These are phyloP conservation scores for Drosophila putrida DNA, from an alignment of 2,888 invertebrate genomes.

Conservation along the genomic window DNA sequence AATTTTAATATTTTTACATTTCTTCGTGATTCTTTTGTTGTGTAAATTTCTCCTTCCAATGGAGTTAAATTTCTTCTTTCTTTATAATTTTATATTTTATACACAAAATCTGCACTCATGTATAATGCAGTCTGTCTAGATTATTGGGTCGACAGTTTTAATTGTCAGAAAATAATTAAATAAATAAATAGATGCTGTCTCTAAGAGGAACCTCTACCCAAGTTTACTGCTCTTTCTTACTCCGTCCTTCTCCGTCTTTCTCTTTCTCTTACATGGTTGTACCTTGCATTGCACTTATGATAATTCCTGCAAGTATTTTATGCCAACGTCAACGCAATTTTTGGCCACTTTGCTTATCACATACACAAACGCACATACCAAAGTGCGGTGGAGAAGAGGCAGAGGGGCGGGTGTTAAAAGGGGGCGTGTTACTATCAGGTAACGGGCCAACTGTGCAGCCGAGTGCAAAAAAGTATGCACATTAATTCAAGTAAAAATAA, in stretches of 20 bases:
- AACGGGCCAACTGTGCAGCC: constrained; percentile 75
- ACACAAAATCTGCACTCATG: too few relatives aligned
- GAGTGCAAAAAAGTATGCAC: constrained; percentile 80
- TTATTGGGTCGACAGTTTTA: too few relatives aligned
- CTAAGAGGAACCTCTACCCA: not conserved
- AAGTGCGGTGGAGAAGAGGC: not conserved
- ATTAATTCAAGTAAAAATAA: constrained; percentile 82
- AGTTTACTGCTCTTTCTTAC: not conserved
- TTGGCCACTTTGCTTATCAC: constrained; percentile 64
- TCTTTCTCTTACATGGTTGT: constrained; percentile 19
- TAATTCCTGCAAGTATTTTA: constrained; percentile 67
- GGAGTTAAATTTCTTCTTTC: too few relatives aligned
- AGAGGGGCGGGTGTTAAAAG: not conserved
- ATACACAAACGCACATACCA: constrained; percentile 23
- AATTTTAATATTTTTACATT: too few relatives aligned
- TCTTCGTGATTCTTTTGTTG: too few relatives aligned
- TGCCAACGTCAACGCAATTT: constrained; percentile 61
- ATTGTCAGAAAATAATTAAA: too few relatives aligned
- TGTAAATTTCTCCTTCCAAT: too few relatives aligned
- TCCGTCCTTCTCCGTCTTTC: too few relatives aligned
- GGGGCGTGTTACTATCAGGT: constrained; percentile 63
- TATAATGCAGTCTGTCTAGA: too few relatives aligned
- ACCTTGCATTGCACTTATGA: constrained; percentile 59
- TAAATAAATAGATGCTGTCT: too few relatives aligned
- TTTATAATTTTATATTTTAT: too few relatives aligned